A percentile compares a stretch with the other conserved stretches of the same genome.
Conservation (phyloP, 2,888 invertebrate genomes). For the Pardosa pseudoannulata region DNA sequence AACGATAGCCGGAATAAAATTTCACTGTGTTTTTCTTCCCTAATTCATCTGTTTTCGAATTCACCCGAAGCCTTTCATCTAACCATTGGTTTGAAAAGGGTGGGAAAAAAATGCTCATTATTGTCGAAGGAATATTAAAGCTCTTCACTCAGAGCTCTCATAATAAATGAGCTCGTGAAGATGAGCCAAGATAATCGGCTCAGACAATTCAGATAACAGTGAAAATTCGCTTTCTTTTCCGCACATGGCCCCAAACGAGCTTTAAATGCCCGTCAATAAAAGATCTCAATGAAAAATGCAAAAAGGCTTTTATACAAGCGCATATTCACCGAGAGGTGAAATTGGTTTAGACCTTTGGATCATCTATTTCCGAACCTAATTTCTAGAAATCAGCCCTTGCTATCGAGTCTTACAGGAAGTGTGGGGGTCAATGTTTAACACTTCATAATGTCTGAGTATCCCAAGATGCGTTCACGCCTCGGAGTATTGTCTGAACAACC, state of each 20-base stretch:
- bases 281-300: conserved; percentile 4
- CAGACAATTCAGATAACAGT: not conserved
- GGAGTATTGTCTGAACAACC: conserved; percentile 29
- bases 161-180: conserved; percentile 3
- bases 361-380: conserved; percentile 37
- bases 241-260: not conserved
- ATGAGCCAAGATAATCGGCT: not conserved
- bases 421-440: conserved; percentile 55
- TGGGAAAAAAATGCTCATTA: no score
- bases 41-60: no score
- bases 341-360: conserved; percentile 11
- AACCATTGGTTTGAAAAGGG: no score
- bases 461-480: conserved; percentile 52
- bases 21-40: no score
- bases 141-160: not conserved
- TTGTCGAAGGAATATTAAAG: not conserved
- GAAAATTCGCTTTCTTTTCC: not conserved
- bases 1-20: no score
- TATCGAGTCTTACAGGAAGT: conserved; percentile 24
- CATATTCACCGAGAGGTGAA: conserved; percentile 2
- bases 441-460: conserved; percentile 32
- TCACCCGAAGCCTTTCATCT: no score
- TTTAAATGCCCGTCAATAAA: conserved; percentile 4
- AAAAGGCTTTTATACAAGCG: not conserved
- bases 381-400: conserved; percentile 31